These are phyloP conservation scores for Stichodactyla helianthus DNA, from an alignment of 64 coral and sea anemone genomes.

Conservation along the genomic window DNA sequence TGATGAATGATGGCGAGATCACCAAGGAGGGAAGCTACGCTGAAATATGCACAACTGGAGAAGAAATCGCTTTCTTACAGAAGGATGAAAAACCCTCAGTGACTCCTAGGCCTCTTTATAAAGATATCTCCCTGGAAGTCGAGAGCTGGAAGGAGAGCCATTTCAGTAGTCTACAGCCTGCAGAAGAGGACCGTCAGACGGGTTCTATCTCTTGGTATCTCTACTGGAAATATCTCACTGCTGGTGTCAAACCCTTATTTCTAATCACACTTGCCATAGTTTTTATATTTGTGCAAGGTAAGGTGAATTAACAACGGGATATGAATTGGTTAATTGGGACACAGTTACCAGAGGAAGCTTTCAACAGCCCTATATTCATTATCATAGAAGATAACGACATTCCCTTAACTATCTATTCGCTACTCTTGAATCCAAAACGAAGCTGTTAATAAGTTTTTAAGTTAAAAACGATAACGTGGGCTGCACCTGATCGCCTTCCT, in stretches of 20 bases:
- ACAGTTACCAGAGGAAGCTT: no score
- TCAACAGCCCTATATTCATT: no score
- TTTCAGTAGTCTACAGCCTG: constrained; percentile 6
- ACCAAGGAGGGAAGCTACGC: constrained; percentile 22
- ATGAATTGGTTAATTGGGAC: no score
- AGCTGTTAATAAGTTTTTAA: no score
- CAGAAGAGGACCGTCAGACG: constrained; percentile 37
- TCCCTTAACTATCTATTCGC: no score
- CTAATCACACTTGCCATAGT: background rate
- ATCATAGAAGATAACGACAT: no score
- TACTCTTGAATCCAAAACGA: no score
- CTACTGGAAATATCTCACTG: constrained; percentile 41
- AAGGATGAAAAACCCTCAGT: background rate
- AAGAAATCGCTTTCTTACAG: constrained; percentile 16
- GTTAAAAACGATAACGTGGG: no score
- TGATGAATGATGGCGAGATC: constrained; percentile 37
- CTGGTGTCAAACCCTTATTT: background rate
- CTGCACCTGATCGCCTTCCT: no score
- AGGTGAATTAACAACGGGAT: background rate
- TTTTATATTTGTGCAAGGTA: constrained; percentile 40
- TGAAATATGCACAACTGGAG: background rate
- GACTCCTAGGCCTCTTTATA: constrained; percentile 7
- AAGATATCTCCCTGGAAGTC: background rate
- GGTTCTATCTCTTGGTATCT: constrained; percentile 24
- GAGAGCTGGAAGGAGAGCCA: constrained; percentile 17